Evolutionary conservation across 2,797 vertebrate species (phyloP), one percentile per base, ranked within the genome.

Genomic region (Petrocephalus schoutedeni): DNA sequence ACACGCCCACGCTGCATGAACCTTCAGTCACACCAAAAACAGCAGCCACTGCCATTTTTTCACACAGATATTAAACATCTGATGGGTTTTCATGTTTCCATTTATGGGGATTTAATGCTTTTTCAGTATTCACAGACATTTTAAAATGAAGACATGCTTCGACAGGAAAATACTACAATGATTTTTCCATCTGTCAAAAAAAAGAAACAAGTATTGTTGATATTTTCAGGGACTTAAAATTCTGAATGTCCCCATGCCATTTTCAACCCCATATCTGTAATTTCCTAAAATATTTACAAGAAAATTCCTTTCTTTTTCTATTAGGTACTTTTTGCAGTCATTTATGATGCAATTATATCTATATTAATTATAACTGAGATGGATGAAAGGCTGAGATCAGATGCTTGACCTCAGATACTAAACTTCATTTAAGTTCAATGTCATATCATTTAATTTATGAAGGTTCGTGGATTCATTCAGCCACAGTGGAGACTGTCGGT

Each of bases 81-180:
- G 41, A 61, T 56, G 16, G n/a, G 16, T 28, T 53, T 19, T 74
- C 16, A 49, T 86, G 19, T 86, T 86, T 86, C 5, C 67, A 4
- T 64, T 61, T 87, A 56, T 87, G 36, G 36, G 16, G 56, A 82
- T 82, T 82, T 82, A 28, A n/a, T 58, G 54, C 51, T 58, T 80
- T 87, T 59, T 28, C 61, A 36, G 16, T 14, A 21, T 10, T 74
- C 4, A 64, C 4, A 56, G 23, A 32, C 12, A 57, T 49, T 58
- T 58, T 74, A 28, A 54, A 54, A 54, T 12, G 3, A 6, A 87
- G 51, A 74, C 19, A 4, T 23, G 88, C 54, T 88, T n/a, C 59
- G 64, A 86, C 28, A 49, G 9, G 86, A 88, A 89, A 87, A 88
- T 36, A 91, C 92, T 90, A 80, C 80, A 32, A 88, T 90, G 82